Evolutionary conservation across 2,113 vertebrate species (phyloP), one percentile per base, ranked within the genome.

Genomic region (Channa maculata): DNA sequence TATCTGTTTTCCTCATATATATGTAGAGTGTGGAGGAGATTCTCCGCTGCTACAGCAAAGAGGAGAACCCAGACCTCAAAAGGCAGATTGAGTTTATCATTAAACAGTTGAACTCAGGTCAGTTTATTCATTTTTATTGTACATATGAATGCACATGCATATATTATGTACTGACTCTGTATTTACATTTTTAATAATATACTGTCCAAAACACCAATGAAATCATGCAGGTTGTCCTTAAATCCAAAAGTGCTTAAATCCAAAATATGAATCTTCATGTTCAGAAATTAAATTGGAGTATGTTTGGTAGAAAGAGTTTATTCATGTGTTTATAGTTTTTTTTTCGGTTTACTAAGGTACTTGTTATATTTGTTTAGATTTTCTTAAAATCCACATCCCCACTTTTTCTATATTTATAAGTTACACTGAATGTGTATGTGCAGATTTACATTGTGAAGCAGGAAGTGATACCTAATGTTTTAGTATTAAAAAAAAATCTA

Each of bases 31-130:
- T 99, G 88, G 96, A 99, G 83, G 97, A 99, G 88, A 96, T 98
- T 82, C 94, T 99, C 13, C 84, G 86, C 71, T 97, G 96, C 88
- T 98, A 97, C 93, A 94, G 94, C 84, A 96, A 94, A 89, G 97
- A 98, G 86, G 95, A 96, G 79, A 96, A 93, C 10, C 91, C 94
- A 0, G 96, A 97, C 77, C 95, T 96, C 88, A 95, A 94, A 90
- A 95, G 95, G 64, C 98, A 99, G 90, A 96, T 98, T 39, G 95
- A 98, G 82, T 98, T 95, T 67, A 96, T 99, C 90, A 96, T 99
- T 82, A 95, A 94, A 83, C 96, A 98, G 59, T 96, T 99, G 0
- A 97, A 96, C 82, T 97, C 97, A 80, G 96, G 98, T 99, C 58
- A 50, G 73, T 86, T 7, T 64, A 46, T 43, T 59, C 46, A 62